phyloP scores from a whole-genome alignment of 2,888 invertebrate species.

The Disparrhopalites patrizii region DNA sequence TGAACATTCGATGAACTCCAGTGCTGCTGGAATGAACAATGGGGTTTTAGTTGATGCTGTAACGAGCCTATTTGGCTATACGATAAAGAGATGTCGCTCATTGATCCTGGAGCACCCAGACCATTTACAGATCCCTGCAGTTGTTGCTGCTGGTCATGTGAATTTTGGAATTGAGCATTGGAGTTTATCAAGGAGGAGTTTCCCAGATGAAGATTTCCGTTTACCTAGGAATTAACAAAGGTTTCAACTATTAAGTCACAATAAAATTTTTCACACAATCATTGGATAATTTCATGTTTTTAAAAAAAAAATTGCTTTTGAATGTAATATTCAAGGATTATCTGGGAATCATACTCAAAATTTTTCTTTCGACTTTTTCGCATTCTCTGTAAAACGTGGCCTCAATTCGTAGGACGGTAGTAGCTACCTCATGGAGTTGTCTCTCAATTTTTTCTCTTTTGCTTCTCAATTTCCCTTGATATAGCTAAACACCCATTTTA shows the following conservation, averaged over 20 bases:
- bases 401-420: slow-evolving; percentile 8
- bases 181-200: slow-evolving; percentile 10
- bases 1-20: slow-evolving; percentile 25
- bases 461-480: too few relatives aligned
- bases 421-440: slow-evolving; percentile 12
- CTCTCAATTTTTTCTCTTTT: too few relatives aligned
- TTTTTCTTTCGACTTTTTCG: too few relatives aligned
- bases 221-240: slow-evolving; percentile 6
- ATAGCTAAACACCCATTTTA: too few relatives aligned
- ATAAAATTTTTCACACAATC: too few relatives aligned
- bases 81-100: slow-evolving; percentile 16
- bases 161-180: slow-evolving; percentile 10
- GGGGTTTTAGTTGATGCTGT: slow-evolving; percentile 41
- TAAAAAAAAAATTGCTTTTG: too few relatives aligned
- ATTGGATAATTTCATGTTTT: too few relatives aligned
- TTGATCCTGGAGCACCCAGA: slow-evolving; percentile 3
- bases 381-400: too few relatives aligned
- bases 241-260: too few relatives aligned
- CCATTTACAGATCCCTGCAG: slow-evolving; percentile 15
- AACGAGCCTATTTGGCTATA: slow-evolving; percentile 14
- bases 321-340: too few relatives aligned
- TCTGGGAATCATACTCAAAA: too few relatives aligned
- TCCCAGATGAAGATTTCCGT: slow-evolving; percentile 6
- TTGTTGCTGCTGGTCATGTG: slow-evolving; percentile 19
- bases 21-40: slow-evolving; percentile 41